These are phyloP conservation scores for Callospermophilus lateralis DNA, from an alignment of 2,113 vertebrate genomes.

Conservation along the genomic window DNA sequence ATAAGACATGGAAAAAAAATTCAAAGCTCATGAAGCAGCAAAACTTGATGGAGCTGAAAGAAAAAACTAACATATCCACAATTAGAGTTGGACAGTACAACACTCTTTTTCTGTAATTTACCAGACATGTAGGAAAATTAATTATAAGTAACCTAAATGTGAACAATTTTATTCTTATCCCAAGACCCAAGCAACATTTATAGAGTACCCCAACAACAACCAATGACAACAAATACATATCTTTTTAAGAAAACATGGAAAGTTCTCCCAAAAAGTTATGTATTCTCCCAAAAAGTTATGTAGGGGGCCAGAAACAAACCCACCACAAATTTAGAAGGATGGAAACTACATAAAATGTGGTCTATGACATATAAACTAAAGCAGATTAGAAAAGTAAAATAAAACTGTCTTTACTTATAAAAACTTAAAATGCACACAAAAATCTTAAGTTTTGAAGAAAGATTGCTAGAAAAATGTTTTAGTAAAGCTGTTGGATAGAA, in stretches of 20 bases:
- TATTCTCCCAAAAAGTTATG: too few relatives aligned
- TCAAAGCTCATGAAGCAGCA: not conserved
- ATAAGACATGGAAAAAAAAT: not conserved
- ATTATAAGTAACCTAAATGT: not conserved
- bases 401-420: too few relatives aligned
- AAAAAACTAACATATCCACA: not conserved
- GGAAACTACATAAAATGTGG: not conserved
- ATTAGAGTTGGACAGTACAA: not conserved
- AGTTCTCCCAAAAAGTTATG: too few relatives aligned
- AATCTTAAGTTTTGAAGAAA: not conserved
- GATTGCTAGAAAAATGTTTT: not conserved
- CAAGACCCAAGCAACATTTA: not conserved
- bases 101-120: not conserved
- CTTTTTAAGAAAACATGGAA: not conserved
- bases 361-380: not conserved
- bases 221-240: not conserved
- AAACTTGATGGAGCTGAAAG: not conserved
- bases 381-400: not conserved
- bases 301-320: not conserved
- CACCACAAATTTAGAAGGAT: not conserved
- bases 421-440: not conserved
- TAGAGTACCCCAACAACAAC: not conserved
- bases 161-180: conserved; percentile 5
- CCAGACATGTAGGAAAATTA: not conserved
- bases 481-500: not conserved